A percentile compares a stretch with the other conserved stretches of the same genome.
phyloP scores from a whole-genome alignment of 35 echinoderm and acorn worm species.

The Heliocidaris erythrogramma region DNA sequence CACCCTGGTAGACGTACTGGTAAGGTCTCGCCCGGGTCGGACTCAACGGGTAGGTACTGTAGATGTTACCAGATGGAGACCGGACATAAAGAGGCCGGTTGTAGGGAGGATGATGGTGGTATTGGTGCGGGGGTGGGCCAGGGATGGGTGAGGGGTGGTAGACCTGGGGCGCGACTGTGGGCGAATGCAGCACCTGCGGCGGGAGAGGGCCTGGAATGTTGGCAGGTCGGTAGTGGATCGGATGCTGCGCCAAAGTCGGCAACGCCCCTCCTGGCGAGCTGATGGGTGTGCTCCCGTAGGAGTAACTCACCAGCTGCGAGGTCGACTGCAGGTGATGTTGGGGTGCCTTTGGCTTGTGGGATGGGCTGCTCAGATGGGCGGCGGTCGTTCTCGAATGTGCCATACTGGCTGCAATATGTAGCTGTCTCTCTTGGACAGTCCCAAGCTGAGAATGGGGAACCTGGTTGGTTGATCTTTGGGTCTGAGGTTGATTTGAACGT shows the following conservation, averaged over 20 bases:
- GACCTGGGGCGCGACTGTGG: constrained; percentile 63
- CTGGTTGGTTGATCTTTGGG: neutral
- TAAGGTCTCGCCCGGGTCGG: constrained; percentile 77
- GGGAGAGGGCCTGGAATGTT: constrained; percentile 69
- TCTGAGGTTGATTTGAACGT: neutral
- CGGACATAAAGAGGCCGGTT: constrained; percentile 83
- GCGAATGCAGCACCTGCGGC: constrained; percentile 76
- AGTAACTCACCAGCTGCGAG: constrained; percentile 61
- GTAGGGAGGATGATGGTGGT: constrained; percentile 71
- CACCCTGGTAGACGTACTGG: constrained; percentile 73
- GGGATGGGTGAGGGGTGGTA: constrained; percentile 74
- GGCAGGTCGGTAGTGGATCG: constrained; percentile 81
- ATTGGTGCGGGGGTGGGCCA: constrained; percentile 61
- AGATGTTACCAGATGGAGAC: constrained; percentile 93
- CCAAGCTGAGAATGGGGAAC: neutral
- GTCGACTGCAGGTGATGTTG: constrained; percentile 44
- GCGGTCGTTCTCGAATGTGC: constrained; percentile 2
- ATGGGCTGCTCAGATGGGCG: constrained; percentile 66
- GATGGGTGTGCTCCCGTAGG: constrained; percentile 69
- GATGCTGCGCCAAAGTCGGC: constrained; percentile 67
- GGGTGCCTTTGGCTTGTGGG: constrained; percentile 68
- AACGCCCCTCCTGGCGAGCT: constrained; percentile 64
- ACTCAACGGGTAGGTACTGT: constrained; percentile 91
- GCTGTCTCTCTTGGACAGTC: neutral
- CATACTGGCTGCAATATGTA: constrained; percentile 32